Percentiles rank a stretch among this genome's conserved stretches.
Conservation (phyloP, 1,140 invertebrate genomes). For the Scylla paramamosain region DNA sequence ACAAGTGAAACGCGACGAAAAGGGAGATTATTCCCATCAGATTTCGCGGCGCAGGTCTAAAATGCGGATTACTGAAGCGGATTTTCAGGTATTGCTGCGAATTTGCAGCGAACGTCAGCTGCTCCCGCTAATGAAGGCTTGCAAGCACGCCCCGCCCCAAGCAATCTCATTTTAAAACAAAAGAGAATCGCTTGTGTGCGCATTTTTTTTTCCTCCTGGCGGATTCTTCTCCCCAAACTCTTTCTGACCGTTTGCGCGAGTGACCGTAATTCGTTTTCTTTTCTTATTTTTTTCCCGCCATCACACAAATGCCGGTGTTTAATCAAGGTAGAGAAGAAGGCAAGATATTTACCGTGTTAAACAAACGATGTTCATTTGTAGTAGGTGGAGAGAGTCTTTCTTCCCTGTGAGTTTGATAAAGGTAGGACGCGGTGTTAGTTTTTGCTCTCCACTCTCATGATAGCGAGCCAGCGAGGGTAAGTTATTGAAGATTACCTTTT, state of each 20-base stretch:
- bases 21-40: neutral
- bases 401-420: neutral
- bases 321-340: neutral
- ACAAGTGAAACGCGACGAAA: neutral
- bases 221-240: neutral
- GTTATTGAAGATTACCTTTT: too few species aligned
- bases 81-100: neutral
- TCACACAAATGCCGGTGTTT: neutral
- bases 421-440: too few species aligned
- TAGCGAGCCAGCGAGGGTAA: too few species aligned
- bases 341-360: neutral
- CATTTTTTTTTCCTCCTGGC: neutral
- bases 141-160: neutral
- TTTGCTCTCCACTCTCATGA: too few species aligned
- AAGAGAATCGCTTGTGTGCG: constrained; percentile 12
- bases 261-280: too few species aligned
- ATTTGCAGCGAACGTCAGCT: constrained; percentile 2
- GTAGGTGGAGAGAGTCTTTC: neutral
- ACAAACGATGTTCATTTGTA: neutral
- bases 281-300: neutral
- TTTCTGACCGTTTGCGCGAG: too few species aligned
- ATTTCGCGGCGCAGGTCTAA: neutral
- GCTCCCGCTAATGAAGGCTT: neutral
- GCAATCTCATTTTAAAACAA: constrained; percentile 24
- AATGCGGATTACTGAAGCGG: neutral